A percentile compares a stretch with the other conserved stretches of the same genome.
phyloP scores from a whole-genome alignment of 2,888 invertebrate species.

The Rhorus exstirpatorius region DNA sequence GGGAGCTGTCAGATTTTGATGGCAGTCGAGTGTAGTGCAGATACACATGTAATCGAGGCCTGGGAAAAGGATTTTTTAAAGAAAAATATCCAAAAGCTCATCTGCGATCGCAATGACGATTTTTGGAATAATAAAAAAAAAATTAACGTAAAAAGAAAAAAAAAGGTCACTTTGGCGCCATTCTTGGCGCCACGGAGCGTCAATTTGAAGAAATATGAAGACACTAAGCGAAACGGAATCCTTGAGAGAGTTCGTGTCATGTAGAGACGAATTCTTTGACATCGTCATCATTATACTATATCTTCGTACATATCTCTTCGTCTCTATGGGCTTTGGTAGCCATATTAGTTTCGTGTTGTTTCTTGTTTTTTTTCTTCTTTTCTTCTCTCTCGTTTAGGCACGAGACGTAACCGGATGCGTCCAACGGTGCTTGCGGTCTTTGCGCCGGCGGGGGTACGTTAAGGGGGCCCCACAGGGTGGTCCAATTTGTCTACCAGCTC shows the following conservation, averaged over 20 bases:
- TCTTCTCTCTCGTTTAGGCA: constrained; percentile 32
- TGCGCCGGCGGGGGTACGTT: constrained; percentile 70
- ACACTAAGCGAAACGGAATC: not conserved
- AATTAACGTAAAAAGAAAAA: not conserved
- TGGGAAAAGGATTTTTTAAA: no score
- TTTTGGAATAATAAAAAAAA: not conserved
- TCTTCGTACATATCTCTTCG: constrained; percentile 51
- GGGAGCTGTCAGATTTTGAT: no score
- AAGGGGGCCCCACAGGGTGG: constrained; percentile 80
- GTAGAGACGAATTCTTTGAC: constrained; percentile 48
- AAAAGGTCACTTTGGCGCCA: not conserved
- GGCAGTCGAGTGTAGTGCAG: no score
- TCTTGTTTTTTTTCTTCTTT: constrained; percentile 26
- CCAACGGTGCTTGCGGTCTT: constrained; percentile 55
- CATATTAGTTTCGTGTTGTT: constrained; percentile 49
- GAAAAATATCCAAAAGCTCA: no score
- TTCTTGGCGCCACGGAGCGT: not conserved
- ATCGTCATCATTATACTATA: constrained; percentile 65
- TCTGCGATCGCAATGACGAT: no score
- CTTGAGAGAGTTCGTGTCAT: constrained; percentile 9
- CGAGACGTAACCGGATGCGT: constrained; percentile 45
- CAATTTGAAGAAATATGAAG: constrained; percentile 26
- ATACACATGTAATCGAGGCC: no score
- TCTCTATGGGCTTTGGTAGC: constrained; percentile 54
- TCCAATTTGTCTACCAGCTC: constrained; percentile 85